Base-by-base conservation (phyloP, 2,888 invertebrate species). In the Trilocha varians region DNA sequence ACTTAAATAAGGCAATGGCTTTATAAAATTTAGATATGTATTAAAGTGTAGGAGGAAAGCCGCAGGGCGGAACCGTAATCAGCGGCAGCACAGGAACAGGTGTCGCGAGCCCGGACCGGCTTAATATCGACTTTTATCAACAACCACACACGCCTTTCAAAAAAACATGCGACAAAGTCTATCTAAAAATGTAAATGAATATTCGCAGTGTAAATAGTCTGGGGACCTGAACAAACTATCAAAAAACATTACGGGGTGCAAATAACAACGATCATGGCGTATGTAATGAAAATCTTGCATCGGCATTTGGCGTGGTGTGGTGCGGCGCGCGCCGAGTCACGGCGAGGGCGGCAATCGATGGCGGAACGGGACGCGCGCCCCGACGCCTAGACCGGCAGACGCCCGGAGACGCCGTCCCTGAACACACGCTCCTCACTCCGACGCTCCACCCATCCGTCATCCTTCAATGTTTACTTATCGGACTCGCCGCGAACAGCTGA, bases 321-420 rank as follows among this genome's bases (percentile, higher is more conserved):
- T 65, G 74, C 80, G 80, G 79, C 78, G 80, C 75, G 78, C 76
- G 78, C 75, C 70, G 76, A 59, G 70, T 63, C 69, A 71, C 70
- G 73, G 74, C 71, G 78, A 78, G 88, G 82, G 73, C 69, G 74
- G 75, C 71, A 77, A 78, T 78, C 78, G 87, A 88, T 88, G 88
- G 78, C 82, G 82, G 76, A 80, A 74, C 78, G 78, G 78, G 74
- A 68, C 72, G 78, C 72, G 78, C 79, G 85, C 79, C 87, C 77
- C 88, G 87, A 87, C 87, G 87, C 83, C 85, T 75, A 84, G 88
- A 87, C 87, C 84, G 78, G 78, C 87, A 87, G 87, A 88, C 88
- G 87, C 84, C 87, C 77, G 78, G 80, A 64, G 87, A 85, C 68
- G 82, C 70, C 86, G 62, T 78, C 78, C 59, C 87, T 59, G 74